These are phyloP conservation scores for Monarcha castaneiventris DNA, from an alignment of 2,113 vertebrate genomes.

Conservation along the genomic window DNA sequence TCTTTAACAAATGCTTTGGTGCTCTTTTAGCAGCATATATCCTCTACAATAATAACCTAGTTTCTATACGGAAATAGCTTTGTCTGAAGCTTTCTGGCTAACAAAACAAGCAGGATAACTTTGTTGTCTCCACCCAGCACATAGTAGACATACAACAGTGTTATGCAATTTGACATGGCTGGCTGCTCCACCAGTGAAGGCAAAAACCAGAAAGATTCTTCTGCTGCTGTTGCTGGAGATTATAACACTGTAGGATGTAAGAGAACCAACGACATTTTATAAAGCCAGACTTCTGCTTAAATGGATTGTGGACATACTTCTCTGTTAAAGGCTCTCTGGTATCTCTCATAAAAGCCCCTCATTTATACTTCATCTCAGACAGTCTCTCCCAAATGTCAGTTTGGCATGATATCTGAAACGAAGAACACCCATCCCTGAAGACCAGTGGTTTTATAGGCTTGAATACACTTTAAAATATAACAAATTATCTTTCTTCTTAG, in stretches of 20 bases:
- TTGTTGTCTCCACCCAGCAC: not conserved
- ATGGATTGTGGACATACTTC: not conserved
- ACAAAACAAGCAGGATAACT: not conserved
- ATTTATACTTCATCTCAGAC: not conserved
- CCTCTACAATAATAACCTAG: not conserved
- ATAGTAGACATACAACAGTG: not conserved
- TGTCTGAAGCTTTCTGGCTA: not conserved
- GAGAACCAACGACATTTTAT: not conserved
- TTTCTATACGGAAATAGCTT: not conserved
- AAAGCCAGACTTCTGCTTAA: not conserved
- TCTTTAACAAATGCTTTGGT: not conserved
- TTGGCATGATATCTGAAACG: not conserved
- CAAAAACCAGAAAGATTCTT: not conserved
- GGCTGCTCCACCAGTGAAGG: not conserved
- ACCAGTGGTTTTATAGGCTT: constrained; percentile 12
- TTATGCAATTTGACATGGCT: constrained; percentile 10
- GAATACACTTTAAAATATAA: constrained; percentile 25
- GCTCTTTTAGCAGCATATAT: not conserved
- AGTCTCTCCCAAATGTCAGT: not conserved
- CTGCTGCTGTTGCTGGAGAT: not conserved
- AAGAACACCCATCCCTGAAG: constrained; percentile 27
- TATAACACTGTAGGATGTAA: not conserved
- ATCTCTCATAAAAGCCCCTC: not conserved
- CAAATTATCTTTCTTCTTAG: constrained; percentile 39
- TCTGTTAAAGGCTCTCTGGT: not conserved